Base-by-base conservation (phyloP, 2,888 invertebrate species). In the Cremastobaeus sp. region DNA sequence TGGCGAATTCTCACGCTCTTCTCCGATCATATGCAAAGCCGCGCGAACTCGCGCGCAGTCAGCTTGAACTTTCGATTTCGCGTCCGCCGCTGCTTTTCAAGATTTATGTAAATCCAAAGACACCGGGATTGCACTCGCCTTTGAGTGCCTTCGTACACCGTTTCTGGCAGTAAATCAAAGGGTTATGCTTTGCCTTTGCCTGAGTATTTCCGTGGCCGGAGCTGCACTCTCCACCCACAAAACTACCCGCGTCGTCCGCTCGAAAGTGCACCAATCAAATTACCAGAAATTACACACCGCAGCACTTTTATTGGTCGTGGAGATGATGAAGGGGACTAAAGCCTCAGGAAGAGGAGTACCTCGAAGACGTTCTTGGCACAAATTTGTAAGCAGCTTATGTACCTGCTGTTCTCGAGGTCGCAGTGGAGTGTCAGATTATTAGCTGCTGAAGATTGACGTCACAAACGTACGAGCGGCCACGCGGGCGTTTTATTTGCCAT, bases 101-200 rank as follows among this genome's bases (percentile, higher is more conserved):
- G 84, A 84, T 84, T 84, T 84, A 84, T 84, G 84, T 79, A 84
- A 85, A 84, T 83, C 79, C 78, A 72, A 71, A 78, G 74, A 77
- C 77, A 76, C 60, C 66, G 65, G 75, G 78, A 54, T 64, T 59
- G 50, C 71, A 47, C 62, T 57, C 47, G 64, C 11, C 52, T 57
- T 43, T 43, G 39, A 60, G 45, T 66, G 62, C 43, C 32, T 39
- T 21, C 60, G 62, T 48, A 50, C 30, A 69, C 77, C 73, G 77
- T 80, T 83, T 82, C 82, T 79, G 79, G 79, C 76, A 80, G 82
- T 85, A 86, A 86, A 86, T 86, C 85, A 86, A 78, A 77, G 79
- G 76, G 82, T 83, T 84, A 84, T 83, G 81, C 81, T 20, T 34
- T 76, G 52, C 57, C 70, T 50, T 43, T 17, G 45, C 25, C 43